Evolutionary conservation across 2,888 invertebrate species (phyloP), one percentile per base, ranked within the genome.

Genomic region (Trachelus iudaicus): DNA sequence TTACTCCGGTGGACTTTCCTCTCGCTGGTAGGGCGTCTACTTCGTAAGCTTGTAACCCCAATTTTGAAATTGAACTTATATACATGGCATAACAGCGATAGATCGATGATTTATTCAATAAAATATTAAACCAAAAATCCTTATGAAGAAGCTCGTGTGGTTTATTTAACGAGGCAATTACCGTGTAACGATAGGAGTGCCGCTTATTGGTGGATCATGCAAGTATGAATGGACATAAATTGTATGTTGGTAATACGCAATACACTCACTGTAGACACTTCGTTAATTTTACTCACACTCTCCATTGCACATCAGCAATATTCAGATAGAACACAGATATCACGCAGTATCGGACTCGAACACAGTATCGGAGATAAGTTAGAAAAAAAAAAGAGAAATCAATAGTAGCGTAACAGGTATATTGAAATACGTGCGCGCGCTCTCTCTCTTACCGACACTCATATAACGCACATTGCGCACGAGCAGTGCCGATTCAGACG

Each of bases 201-300:
- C 76, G 77, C 35, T 79, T 78, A 71, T 78, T 78, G 56, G 75
- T 76, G 69, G 74, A 69, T 40, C 75, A 77, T 77, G 80, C 79
- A 77, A 79, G 78, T 78, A 81, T 80, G 79, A 80, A 79, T 80
- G 79, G 77, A 77, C 71, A 71, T 34, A 71, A 71, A 33, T 33
- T 34, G 71, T 71, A 34, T 71, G 33, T 71, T 33, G 71, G 71
- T 30, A 71, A 71, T 15, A 73, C 73, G 76, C 15, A 23, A 73
- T 56, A 23, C 56, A 56, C 56, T 56, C 23, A 23, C 56, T 56
- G 9, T 56, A 2, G 56, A 56, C 23, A 23, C 56, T 56, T 56
- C 56, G 6, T 56, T 23, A 4, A 23, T 23, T 56, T 56, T 9
- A 56, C 6, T 56, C 23, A 56, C 56, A 56, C 56, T 56, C 23